phyloP scores from a whole-genome alignment of 2,797 vertebrate species.

The Danio jaintianensis region DNA sequence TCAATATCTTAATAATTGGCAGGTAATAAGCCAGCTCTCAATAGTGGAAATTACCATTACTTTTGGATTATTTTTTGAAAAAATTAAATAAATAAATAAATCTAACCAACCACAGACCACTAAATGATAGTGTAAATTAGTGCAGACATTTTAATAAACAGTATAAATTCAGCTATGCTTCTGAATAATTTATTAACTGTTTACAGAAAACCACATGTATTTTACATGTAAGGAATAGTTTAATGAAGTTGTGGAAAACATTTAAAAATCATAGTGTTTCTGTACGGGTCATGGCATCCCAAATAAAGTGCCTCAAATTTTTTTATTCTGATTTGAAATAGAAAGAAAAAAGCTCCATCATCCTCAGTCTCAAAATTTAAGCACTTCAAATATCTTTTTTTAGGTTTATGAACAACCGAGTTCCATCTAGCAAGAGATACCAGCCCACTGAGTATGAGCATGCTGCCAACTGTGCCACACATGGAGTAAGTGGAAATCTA shows the following conservation, averaged over 20 bases:
- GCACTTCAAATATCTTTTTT: constrained; percentile 41
- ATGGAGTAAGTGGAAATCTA: constrained; percentile 83
- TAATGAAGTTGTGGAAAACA: too few relatives aligned
- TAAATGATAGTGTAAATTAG: neutral
- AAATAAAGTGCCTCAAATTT: neutral
- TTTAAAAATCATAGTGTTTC: too few relatives aligned
- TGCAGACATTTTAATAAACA: too few relatives aligned
- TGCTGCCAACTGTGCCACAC: constrained; percentile 92
- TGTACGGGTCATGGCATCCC: neutral
- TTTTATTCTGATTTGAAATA: neutral
- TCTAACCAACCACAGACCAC: neutral
- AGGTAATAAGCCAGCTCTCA: too few relatives aligned
- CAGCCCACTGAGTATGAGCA: constrained; percentile 95
- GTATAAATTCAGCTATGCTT: neutral
- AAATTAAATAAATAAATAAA: neutral
- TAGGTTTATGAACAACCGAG: constrained; percentile 95
- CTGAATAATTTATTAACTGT: too few relatives aligned
- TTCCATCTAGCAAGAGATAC: constrained; percentile 88
- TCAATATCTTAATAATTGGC: too few relatives aligned
- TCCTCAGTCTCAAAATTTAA: neutral
- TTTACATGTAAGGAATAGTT: too few relatives aligned
- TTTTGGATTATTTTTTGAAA: too few relatives aligned
- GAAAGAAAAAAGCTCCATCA: neutral
- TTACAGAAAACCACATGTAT: too few relatives aligned
- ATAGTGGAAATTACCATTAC: too few relatives aligned